Percentiles rank a stretch among this genome's conserved stretches.
Conservation (phyloP, 2,113 vertebrate species). For the Myrmecobius fasciatus region DNA sequence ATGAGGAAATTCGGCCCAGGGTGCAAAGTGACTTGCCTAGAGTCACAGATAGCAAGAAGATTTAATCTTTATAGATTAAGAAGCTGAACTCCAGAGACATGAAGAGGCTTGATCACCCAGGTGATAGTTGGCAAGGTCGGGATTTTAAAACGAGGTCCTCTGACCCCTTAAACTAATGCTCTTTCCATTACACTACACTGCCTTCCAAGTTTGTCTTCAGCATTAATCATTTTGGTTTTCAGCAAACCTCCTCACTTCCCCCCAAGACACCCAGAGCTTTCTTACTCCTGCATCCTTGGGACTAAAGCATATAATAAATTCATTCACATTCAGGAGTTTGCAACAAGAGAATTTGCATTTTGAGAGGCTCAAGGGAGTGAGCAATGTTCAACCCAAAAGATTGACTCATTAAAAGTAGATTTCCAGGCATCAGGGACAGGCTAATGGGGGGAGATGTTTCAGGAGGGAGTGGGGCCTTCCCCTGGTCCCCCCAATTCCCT, state of each 20-base stretch:
- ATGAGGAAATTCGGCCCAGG: background rate
- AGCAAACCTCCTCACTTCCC: background rate
- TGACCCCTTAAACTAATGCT: background rate
- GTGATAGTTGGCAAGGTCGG: background rate
- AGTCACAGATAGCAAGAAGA: background rate
- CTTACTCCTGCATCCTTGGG: background rate
- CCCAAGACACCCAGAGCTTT: background rate
- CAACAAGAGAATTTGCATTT: background rate
- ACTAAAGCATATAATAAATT: background rate
- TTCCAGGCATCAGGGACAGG: background rate
- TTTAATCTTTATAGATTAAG: background rate
- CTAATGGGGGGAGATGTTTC: background rate
- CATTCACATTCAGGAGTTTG: background rate
- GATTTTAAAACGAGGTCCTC: background rate
- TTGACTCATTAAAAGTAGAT: background rate
- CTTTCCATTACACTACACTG: background rate
- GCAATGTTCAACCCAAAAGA: background rate
- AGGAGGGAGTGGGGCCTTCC: background rate
- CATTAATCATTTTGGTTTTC: background rate
- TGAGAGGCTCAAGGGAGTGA: background rate
- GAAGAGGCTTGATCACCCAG: background rate
- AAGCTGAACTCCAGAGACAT: background rate
- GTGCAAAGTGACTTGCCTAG: background rate
- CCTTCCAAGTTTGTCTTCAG: conserved; percentile 5
- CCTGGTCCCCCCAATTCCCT: background rate